These are phyloP conservation scores for Phalloptychus januarius DNA, from an alignment of 2,797 vertebrate species.

Conservation along the genomic window DNA sequence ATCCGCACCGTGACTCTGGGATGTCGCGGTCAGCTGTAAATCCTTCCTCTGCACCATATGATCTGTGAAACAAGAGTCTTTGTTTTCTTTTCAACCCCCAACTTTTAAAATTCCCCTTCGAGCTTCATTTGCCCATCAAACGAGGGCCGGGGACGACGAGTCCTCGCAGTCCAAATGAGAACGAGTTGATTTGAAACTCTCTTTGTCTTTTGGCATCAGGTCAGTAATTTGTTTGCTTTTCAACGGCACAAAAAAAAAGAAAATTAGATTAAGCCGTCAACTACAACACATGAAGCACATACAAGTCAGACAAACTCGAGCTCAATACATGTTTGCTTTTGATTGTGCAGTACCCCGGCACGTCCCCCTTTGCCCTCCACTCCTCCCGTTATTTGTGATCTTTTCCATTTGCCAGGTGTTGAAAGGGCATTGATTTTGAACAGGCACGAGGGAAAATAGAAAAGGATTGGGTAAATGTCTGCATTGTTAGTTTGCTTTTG, in stretches of 20 bases:
- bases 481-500: slow-evolving; percentile 43
- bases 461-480: slow-evolving; percentile 48
- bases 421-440: slow-evolving; percentile 58
- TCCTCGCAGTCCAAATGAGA: slow-evolving; percentile 21
- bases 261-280: slow-evolving; percentile 60
- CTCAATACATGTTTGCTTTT: slow-evolving; percentile 24
- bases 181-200: slow-evolving; percentile 41
- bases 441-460: slow-evolving; percentile 31
- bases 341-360: background rate
- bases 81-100: background rate
- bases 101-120: slow-evolving; percentile 18
- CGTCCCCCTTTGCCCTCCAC: background rate
- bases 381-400: slow-evolving; percentile 18
- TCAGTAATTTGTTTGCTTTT: slow-evolving; percentile 58
- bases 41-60: background rate
- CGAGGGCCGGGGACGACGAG: slow-evolving; percentile 1
- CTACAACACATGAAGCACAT: slow-evolving; percentile 40
- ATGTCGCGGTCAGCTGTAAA: slow-evolving; percentile 13
- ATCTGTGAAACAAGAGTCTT: slow-evolving; percentile 16
- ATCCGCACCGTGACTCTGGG: slow-evolving; percentile 31
- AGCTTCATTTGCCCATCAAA: slow-evolving; percentile 21
- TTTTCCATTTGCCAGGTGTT: slow-evolving; percentile 28
- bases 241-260: slow-evolving; percentile 30
- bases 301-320: slow-evolving; percentile 48
- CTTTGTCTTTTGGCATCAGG: slow-evolving; percentile 47